Evolutionary conservation across 2,113 vertebrate species (phyloP).

Genomic region (Propithecus coquereli): DNA sequence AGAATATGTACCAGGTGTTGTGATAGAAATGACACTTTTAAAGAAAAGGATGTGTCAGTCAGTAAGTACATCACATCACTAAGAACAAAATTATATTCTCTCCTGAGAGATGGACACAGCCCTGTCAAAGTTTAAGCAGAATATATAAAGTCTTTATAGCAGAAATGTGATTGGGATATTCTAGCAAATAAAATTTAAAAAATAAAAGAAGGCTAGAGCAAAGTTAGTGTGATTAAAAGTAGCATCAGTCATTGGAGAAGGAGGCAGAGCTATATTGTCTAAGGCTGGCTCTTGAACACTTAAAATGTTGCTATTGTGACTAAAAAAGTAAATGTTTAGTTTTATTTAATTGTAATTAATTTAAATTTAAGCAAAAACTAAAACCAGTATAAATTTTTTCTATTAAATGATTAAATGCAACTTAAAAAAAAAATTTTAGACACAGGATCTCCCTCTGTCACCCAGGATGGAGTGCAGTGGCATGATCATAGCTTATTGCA

Average conservation of each 20-base stretch:
- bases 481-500: too few relatives aligned
- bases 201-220: background rate
- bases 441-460: too few relatives aligned
- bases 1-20: background rate
- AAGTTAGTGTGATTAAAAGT: background rate
- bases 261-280: background rate
- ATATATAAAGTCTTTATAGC: background rate
- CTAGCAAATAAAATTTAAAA: background rate
- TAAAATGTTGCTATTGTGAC: background rate
- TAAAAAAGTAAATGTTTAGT: background rate
- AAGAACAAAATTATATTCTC: background rate
- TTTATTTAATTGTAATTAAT: background rate
- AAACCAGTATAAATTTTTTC: background rate
- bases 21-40: background rate
- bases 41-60: background rate
- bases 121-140: background rate
- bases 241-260: background rate
- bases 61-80: background rate
- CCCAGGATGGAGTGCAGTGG: too few relatives aligned
- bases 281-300: background rate
- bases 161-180: background rate
- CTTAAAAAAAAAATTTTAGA: too few relatives aligned
- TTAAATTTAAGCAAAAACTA: background rate
- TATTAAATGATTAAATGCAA: background rate
- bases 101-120: background rate